Percentiles rank a stretch among this genome's conserved stretches.
These are phyloP conservation scores for Melangyna quadrimaculata DNA, from an alignment of 2,888 invertebrate genomes.

Conservation along the genomic window DNA sequence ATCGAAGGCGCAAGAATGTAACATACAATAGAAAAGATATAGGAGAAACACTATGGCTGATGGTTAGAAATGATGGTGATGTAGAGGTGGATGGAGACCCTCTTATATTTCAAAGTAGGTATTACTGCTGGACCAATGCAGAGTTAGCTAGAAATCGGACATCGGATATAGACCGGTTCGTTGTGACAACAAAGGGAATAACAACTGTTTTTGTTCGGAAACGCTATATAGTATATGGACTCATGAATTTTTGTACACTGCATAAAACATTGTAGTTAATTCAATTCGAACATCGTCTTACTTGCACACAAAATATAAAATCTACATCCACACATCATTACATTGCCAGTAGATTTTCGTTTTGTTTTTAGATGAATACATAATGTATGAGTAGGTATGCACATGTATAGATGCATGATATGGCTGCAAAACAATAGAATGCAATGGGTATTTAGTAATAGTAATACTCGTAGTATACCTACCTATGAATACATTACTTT, in stretches of 20 bases:
- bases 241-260: background rate
- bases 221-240: conserved; percentile 5
- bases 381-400: too few relatives aligned
- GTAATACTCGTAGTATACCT: background rate
- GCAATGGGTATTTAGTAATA: background rate
- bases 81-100: background rate
- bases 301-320: conserved; percentile 32
- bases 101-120: background rate
- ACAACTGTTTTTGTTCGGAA: conserved; percentile 54
- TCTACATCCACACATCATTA: conserved; percentile 5
- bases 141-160: background rate
- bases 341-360: conserved; percentile 5
- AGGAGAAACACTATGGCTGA: background rate
- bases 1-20: conserved; percentile 30
- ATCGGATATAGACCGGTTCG: too few relatives aligned
- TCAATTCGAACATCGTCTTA: conserved; percentile 48
- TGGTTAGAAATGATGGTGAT: background rate
- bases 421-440: background rate
- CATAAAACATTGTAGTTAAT: conserved; percentile 48
- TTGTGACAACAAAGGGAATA: conserved; percentile 43
- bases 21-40: conserved; percentile 33
- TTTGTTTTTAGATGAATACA: conserved; percentile 3
- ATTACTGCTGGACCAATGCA: background rate
- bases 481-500: background rate
- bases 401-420: background rate